Percentiles rank a stretch among this genome's conserved stretches.
These are phyloP conservation scores for Drosophila bipectinata DNA, from an alignment of 1,140 invertebrate species.

Conservation along the genomic window DNA sequence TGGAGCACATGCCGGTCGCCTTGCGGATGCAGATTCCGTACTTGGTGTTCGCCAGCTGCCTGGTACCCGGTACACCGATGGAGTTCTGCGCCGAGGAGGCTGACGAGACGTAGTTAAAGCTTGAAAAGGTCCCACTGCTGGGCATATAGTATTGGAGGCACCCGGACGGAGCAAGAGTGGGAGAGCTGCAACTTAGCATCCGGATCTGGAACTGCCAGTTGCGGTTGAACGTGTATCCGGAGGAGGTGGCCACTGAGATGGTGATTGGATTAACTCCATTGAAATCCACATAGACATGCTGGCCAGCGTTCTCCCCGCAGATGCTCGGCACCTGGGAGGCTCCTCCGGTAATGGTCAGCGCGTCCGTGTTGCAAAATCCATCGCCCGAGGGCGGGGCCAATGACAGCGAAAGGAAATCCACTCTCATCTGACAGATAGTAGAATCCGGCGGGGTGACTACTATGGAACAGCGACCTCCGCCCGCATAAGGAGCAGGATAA, in stretches of 20 bases:
- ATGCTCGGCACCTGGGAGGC: conserved; percentile 88
- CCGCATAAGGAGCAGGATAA: conserved; percentile 88
- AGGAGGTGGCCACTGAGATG: conserved; percentile 88
- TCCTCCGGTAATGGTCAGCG: conserved; percentile 88
- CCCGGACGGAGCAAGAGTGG: conserved; percentile 87
- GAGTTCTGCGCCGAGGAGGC: conserved; percentile 84
- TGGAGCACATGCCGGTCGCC: conserved; percentile 75
- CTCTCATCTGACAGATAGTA: conserved; percentile 90
- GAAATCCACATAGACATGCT: conserved; percentile 93
- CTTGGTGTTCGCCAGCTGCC: conserved; percentile 89
- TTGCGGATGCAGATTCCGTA: conserved; percentile 86
- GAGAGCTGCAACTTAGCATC: conserved; percentile 89
- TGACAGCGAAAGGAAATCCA: conserved; percentile 91
- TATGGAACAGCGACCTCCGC: conserved; percentile 88
- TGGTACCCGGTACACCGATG: conserved; percentile 85
- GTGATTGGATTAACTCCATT: conserved; percentile 88
- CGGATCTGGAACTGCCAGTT: conserved; percentile 91
- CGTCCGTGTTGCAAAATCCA: conserved; percentile 89
- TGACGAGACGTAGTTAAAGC: conserved; percentile 90
- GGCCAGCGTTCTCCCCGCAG: conserved; percentile 92
- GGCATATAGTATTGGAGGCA: conserved; percentile 91
- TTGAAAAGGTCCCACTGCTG: conserved; percentile 87
- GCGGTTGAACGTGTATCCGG: conserved; percentile 86
- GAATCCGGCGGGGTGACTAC: conserved; percentile 88
- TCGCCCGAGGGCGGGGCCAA: conserved; percentile 89